Base-by-base conservation (phyloP, 2,113 vertebrate species). In the Mastomys coucha region DNA sequence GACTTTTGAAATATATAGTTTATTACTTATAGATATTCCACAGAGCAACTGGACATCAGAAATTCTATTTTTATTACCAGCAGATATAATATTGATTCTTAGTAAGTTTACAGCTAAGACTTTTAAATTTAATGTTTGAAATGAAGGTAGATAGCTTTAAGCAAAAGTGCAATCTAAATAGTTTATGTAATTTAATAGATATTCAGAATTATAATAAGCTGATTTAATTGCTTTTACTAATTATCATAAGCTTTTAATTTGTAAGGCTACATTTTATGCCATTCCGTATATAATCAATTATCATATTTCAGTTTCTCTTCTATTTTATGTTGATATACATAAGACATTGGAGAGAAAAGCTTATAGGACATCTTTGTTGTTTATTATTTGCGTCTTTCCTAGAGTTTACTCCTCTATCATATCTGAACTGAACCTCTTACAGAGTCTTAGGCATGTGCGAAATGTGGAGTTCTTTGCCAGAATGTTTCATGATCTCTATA, bases 101-200 rank as follows among this genome's bases (percentile, higher is more conserved):
- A 76, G 39, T 80, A 42, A 16, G 2, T 12, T 42, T 81, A 26
- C 42, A 80, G 33, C 0, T 65, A 76, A 94, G 42, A 90, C 20
- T 6, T 11, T 51, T 93, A 56, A 39, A 67, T 90, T 81, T 69
- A 13, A 90, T 69, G 75, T 69, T 89, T 60, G 2, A 91, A 95
- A 91, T 70, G n/a, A 75, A 91, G 13, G 58, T 49, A 72, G 10
- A 36, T 0, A 65, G 2, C 12, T 84, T 53, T 67, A 78, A 39
- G 16, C 3, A 58, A 89, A 82, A 70, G 3, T 70, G 49, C 42
- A 22, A 82, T 88, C 33, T 94, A 19, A 80, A 45, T 88, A 63
- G 12, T 26, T 80, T 4, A 76, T 77, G 19, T 89, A 90, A 93
- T 77, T 28, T 17, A 89, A 60, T 86, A 77, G 70, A 90, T 94